Conservation (phyloP, 2,113 vertebrate genomes). For the Paradisaea rubra region DNA sequence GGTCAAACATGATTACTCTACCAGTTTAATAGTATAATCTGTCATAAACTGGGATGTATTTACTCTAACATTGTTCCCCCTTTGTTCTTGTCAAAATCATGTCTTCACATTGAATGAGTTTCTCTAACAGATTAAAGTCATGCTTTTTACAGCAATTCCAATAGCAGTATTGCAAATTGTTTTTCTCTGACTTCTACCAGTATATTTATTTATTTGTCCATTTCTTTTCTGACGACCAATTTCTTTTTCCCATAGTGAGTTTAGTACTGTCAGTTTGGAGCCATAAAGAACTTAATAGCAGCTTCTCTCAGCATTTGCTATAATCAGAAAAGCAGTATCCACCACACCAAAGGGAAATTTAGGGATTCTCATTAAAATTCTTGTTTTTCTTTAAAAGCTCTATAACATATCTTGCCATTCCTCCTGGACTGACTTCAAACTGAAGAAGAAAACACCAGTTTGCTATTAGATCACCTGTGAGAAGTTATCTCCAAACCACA, state of each 20-base stretch:
- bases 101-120: background rate
- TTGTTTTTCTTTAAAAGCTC: background rate
- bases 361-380: background rate
- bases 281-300: background rate
- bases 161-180: background rate
- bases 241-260: background rate
- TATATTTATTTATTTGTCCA: constrained; percentile 10
- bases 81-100: constrained; percentile 4
- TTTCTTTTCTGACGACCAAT: background rate
- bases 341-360: background rate
- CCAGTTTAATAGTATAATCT: background rate
- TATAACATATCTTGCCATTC: background rate
- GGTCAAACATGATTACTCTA: background rate
- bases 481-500: background rate
- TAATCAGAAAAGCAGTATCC: background rate
- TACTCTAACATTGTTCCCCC: background rate
- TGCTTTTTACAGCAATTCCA: background rate
- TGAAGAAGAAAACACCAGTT: background rate
- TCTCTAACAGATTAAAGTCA: background rate
- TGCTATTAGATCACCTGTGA: background rate
- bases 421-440: background rate
- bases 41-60: background rate
- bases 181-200: background rate
- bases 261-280: background rate
- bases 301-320: background rate